Evolutionary conservation across 2,797 vertebrate genomes (phyloP).

Genomic region (Kryptopterus vitreolus): DNA sequence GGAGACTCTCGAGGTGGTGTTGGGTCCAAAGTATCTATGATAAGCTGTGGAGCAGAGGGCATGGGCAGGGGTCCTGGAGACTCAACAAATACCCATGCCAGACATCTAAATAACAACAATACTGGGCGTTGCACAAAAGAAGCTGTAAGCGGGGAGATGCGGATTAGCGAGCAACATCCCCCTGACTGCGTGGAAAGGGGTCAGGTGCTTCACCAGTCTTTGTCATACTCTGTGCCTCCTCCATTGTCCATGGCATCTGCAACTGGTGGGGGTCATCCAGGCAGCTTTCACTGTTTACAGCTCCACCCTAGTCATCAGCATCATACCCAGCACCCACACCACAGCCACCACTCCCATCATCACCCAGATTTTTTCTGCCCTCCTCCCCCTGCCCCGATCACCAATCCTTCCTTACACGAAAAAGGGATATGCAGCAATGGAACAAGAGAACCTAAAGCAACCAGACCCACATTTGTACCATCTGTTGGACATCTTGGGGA

Average conservation of each 20-base stretch:
- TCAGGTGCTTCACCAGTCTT: slow-evolving; percentile 87
- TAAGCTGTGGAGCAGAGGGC: slow-evolving; percentile 80
- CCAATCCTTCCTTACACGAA: slow-evolving; percentile 79
- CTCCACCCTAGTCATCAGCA: slow-evolving; percentile 83
- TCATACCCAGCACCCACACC: slow-evolving; percentile 84
- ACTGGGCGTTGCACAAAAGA: slow-evolving; percentile 84
- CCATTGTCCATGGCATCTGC: slow-evolving; percentile 80
- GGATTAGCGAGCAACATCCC: slow-evolving; percentile 82
- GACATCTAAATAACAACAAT: slow-evolving; percentile 68
- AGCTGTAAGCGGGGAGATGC: slow-evolving; percentile 76
- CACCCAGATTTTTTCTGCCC: slow-evolving; percentile 89
- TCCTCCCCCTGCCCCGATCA: slow-evolving; percentile 76
- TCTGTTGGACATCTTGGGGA: slow-evolving; percentile 86
- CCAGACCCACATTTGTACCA: slow-evolving; percentile 88
- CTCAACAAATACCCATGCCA: slow-evolving; percentile 62
- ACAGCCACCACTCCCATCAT: slow-evolving; percentile 58
- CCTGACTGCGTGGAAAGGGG: slow-evolving; percentile 89
- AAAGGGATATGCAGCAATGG: slow-evolving; percentile 68
- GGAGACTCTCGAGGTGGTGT: slow-evolving; percentile 74
- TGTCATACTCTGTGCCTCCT: slow-evolving; percentile 84
- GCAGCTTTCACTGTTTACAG: slow-evolving; percentile 90
- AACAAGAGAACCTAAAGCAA: slow-evolving; percentile 83
- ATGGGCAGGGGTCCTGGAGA: slow-evolving; percentile 64
- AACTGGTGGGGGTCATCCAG: slow-evolving; percentile 75
- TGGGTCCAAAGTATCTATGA: slow-evolving; percentile 74